A percentile compares a stretch with the other conserved stretches of the same genome.
Conservation (phyloP, 1,140 invertebrate genomes). For the Episyrphus balteatus region DNA sequence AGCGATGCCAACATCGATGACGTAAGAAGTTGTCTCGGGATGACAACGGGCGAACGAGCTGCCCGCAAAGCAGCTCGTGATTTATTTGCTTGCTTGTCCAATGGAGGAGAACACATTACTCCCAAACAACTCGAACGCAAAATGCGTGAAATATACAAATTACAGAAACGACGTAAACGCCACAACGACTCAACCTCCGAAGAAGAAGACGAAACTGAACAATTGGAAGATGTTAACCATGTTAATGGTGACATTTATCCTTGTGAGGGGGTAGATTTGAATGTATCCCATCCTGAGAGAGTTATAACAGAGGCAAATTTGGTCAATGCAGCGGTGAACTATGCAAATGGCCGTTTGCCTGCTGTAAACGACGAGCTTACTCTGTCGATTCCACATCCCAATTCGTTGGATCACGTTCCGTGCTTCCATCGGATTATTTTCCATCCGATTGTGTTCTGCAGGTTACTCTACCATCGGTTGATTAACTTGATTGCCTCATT, state of each 20-base stretch:
- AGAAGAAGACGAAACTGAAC: slow-evolving; percentile 26
- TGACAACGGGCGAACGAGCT: slow-evolving; percentile 73
- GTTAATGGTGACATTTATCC: not conserved
- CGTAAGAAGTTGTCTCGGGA: slow-evolving; percentile 69
- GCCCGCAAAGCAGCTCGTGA: slow-evolving; percentile 71
- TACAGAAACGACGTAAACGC: slow-evolving; percentile 36
- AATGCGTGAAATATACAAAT: slow-evolving; percentile 52
- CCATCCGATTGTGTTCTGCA: slow-evolving; percentile 56
- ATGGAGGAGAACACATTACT: slow-evolving; percentile 75
- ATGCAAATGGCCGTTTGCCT: slow-evolving; percentile 65
- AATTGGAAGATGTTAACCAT: slow-evolving; percentile 6
- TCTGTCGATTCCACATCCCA: slow-evolving; percentile 50
- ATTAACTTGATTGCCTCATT: slow-evolving; percentile 51
- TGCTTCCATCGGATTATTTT: slow-evolving; percentile 56
- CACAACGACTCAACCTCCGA: slow-evolving; percentile 17
- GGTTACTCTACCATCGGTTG: slow-evolving; percentile 53
- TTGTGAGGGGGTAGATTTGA: slow-evolving; percentile 1
- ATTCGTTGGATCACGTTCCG: slow-evolving; percentile 54
- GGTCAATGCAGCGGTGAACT: slow-evolving; percentile 68
- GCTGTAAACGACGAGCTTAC: slow-evolving; percentile 61
- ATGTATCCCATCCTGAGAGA: not conserved
- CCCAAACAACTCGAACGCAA: slow-evolving; percentile 60
- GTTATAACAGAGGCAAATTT: slow-evolving; percentile 67
- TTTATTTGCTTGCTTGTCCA: slow-evolving; percentile 71
- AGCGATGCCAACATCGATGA: slow-evolving; percentile 70